Conservation (phyloP, 1,140 invertebrate genomes). For the Adoxophyes honmai region DNA sequence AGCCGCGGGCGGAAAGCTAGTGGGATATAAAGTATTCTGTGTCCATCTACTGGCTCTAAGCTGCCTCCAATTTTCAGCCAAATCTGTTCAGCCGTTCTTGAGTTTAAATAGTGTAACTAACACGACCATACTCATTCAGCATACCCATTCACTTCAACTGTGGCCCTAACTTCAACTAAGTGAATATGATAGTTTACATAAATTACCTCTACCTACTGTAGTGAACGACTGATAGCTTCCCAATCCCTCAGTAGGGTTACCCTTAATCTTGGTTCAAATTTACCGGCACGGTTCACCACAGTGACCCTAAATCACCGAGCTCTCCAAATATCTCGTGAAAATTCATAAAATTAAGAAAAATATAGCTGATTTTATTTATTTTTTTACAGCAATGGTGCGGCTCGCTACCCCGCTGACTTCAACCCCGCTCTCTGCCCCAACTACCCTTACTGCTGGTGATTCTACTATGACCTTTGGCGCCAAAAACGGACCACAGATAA, state of each 20-base stretch:
- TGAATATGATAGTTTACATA: too few relatives aligned
- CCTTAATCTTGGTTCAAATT: not conserved
- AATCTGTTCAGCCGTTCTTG: too few relatives aligned
- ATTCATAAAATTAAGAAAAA: too few relatives aligned
- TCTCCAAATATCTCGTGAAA: not conserved
- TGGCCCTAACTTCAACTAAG: not conserved
- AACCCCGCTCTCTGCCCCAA: slow-evolving; percentile 77
- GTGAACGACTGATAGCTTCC: not conserved
- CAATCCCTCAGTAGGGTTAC: not conserved
- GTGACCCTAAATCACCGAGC: too few relatives aligned
- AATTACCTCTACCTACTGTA: not conserved
- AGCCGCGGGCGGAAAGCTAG: too few relatives aligned
- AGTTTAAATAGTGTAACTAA: too few relatives aligned
- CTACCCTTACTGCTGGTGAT: slow-evolving; percentile 78
- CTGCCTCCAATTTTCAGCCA: too few relatives aligned
- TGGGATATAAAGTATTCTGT: too few relatives aligned
- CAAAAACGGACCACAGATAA: slow-evolving; percentile 24
- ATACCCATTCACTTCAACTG: not conserved
- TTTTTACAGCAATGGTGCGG: slow-evolving; percentile 41
- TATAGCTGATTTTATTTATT: slow-evolving; percentile 22
- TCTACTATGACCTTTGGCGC: slow-evolving; percentile 11
- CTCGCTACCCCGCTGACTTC: slow-evolving; percentile 75
- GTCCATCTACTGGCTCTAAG: too few relatives aligned
- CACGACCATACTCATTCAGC: too few relatives aligned
- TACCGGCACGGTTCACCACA: too few relatives aligned